Evolutionary conservation across 2,797 vertebrate species (phyloP), one percentile per base, ranked within the genome.

Genomic region (Cirrhinus mrigala): DNA sequence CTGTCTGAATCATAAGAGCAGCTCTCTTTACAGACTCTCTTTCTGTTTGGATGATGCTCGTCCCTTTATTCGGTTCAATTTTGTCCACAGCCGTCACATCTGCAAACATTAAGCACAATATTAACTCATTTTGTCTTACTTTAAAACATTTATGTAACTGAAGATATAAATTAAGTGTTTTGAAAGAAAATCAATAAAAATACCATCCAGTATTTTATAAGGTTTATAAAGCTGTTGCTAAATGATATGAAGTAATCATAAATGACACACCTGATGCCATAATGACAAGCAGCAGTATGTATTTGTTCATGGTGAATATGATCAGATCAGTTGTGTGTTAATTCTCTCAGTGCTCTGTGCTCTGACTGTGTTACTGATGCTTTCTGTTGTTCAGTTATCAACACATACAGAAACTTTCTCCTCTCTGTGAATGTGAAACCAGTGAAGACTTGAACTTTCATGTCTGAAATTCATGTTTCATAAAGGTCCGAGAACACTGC

Each of bases 1-100:
- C 15, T 75, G 44, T 54, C n/a, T 86, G 86, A 83, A 88, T 88
- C 6, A 79, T 88, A 90, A 0, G 46, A 12, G 50, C 89, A 90
- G 85, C 56, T 88, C 71, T 14, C 0, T 6, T 74, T 29, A 50
- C n/a, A 74, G 46, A 10, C 46, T 74, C 71, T 74, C 83, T 83
- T 73, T 86, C 87, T 60, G 22, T 52, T 24, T 22, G n/a, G 44
- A n/a, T 20, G 44, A 82, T 9, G 11, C 18, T 24, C 7, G 7
- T 69, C 40, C 27, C n/a, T 14, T 15, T 27, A 18, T 69, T 56
- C 20, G 62, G 79, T 3, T 69, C 27, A 37, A 81, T 81, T 29
- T 69, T 50, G 44, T 69, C 44, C 44, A 9, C 79, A 81, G 79
- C 62, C 9, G 22, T 29, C 20, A 69, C 66, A 66, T 52, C 79